Evolutionary conservation across 2,888 invertebrate genomes (phyloP).

Genomic region (Pristionchus entomophagus): DNA sequence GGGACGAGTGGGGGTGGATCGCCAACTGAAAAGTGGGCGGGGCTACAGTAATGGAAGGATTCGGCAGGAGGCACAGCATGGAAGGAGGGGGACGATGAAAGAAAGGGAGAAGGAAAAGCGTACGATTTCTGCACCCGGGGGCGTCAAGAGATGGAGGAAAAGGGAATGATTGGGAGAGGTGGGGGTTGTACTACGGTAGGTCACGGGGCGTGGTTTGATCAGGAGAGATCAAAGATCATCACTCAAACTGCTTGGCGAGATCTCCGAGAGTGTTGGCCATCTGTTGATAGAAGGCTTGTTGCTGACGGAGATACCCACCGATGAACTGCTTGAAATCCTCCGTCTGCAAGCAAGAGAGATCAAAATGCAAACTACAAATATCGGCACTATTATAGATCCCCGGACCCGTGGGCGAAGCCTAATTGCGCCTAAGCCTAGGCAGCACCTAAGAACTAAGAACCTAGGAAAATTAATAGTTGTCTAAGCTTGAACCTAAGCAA

Average conservation of each 20-base stretch:
- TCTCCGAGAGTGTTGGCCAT: conserved; percentile 67
- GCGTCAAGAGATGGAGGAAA: background rate
- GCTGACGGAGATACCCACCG: conserved; percentile 88
- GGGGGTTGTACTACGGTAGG: conserved; percentile 36
- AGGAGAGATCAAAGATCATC: background rate
- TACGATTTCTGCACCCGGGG: conserved; percentile 14
- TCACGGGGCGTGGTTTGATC: background rate
- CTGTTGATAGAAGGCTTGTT: conserved; percentile 92
- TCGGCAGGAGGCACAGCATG: background rate
- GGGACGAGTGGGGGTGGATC: background rate
- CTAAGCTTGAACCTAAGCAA: too few species aligned
- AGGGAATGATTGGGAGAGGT: background rate
- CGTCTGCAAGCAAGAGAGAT: conserved; percentile 79
- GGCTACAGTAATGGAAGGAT: background rate
- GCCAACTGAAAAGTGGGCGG: background rate
- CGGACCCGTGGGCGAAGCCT: too few species aligned
- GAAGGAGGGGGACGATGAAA: background rate
- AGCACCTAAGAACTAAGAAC: too few species aligned
- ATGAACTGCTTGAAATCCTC: conserved; percentile 89
- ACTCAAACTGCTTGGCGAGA: conserved; percentile 60
- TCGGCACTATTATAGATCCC: too few species aligned
- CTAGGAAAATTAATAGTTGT: too few species aligned
- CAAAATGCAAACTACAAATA: background rate
- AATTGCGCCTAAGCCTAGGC: too few species aligned
- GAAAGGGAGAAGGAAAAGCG: background rate